Conservation (phyloP, 2,113 vertebrate species). For the Labeo rohita region DNA sequence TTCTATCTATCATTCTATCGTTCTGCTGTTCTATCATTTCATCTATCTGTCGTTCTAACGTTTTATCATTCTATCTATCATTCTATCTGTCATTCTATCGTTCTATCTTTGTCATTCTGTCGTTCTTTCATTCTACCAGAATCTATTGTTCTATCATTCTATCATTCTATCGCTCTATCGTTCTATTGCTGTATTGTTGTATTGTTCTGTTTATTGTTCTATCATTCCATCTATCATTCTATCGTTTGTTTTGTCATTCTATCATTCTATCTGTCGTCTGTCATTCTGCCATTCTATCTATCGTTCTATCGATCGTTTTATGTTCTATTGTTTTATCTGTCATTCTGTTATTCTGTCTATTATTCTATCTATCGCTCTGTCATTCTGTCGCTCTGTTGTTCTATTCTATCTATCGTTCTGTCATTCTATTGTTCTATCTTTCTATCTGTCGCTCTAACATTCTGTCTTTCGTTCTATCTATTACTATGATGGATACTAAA, state of each 20-base stretch:
- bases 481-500: background rate
- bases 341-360: background rate
- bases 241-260: background rate
- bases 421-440: background rate
- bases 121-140: too few relatives aligned
- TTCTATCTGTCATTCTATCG: too few relatives aligned
- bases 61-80: background rate
- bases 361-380: fast-evolving
- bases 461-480: too few relatives aligned
- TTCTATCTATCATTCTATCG: too few relatives aligned
- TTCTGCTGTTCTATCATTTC: too few relatives aligned
- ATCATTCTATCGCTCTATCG: background rate
- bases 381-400: fast-evolving
- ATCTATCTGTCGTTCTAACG: too few relatives aligned
- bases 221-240: fast-evolving
- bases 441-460: background rate
- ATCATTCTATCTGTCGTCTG: background rate
- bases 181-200: background rate
- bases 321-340: background rate
- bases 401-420: background rate
- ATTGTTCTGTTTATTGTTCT: background rate
- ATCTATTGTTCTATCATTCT: background rate
- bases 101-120: too few relatives aligned
- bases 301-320: background rate
- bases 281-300: background rate